A percentile compares a stretch with the other conserved stretches of the same genome.
Evolutionary conservation across 2,113 vertebrate species (phyloP).

Genomic region (Hippocampus comes): DNA sequence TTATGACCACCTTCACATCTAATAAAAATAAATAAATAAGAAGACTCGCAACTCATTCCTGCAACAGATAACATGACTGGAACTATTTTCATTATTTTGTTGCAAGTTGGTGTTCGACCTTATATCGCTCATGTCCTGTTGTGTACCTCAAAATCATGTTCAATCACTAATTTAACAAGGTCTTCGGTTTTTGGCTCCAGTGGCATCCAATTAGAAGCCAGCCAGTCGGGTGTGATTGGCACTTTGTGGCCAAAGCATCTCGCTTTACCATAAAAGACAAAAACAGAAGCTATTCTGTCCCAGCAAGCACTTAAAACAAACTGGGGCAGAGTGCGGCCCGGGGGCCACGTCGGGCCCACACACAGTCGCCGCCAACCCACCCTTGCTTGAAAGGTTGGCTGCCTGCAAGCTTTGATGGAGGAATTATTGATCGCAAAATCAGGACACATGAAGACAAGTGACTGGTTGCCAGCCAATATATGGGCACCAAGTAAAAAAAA

Average conservation of each 20-base stretch:
- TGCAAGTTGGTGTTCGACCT: too few relatives aligned
- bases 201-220: conserved; percentile 39
- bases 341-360: too few relatives aligned
- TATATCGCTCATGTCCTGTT: too few relatives aligned
- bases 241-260: conserved; percentile 56
- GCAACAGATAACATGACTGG: too few relatives aligned
- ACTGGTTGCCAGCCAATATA: background rate
- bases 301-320: too few relatives aligned
- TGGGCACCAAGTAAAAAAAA: background rate
- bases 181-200: conserved; percentile 37
- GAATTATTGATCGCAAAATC: background rate
- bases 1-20: too few relatives aligned
- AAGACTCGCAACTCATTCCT: background rate
- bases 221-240: conserved; percentile 23
- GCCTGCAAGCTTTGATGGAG: conserved; percentile 1
- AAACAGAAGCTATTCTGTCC: conserved; percentile 17
- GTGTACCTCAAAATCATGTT: too few relatives aligned
- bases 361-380: too few relatives aligned
- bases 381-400: background rate
- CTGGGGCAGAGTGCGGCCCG: too few relatives aligned
- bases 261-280: conserved; percentile 24
- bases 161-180: too few relatives aligned
- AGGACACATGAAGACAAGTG: background rate
- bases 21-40: too few relatives aligned
- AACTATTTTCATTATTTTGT: too few relatives aligned